A percentile compares a stretch with the other conserved stretches of the same genome.
These are phyloP conservation scores for Perca flavescens DNA, from an alignment of 2,113 vertebrate species.

Conservation along the genomic window DNA sequence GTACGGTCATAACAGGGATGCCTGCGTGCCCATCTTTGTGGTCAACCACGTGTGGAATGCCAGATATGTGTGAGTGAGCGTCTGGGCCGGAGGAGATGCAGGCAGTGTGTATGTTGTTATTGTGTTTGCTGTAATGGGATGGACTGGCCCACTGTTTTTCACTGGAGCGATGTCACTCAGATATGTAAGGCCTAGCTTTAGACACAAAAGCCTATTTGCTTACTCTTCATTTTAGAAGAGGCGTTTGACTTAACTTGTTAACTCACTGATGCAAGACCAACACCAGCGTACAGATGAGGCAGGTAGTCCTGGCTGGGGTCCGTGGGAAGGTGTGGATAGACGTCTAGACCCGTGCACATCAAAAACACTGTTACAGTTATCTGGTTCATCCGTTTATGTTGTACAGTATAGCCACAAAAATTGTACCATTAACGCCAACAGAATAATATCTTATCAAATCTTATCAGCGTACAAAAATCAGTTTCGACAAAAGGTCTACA, in stretches of 20 bases:
- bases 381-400: no score
- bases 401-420: no score
- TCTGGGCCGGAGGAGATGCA: constrained; percentile 43
- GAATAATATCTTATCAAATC: no score
- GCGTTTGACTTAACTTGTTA: background rate
- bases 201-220: constrained; percentile 8
- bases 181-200: background rate
- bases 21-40: constrained; percentile 70
- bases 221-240: constrained; percentile 9
- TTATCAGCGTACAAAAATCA: no score
- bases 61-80: constrained; percentile 78
- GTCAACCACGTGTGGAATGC: constrained; percentile 78
- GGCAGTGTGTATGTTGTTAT: constrained; percentile 61
- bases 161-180: background rate
- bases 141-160: background rate
- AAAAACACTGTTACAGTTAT: no score
- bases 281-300: background rate
- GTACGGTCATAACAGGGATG: constrained; percentile 68
- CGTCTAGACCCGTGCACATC: background rate
- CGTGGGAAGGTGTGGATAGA: no score
- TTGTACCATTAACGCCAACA: no score
- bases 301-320: background rate
- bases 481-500: no score
- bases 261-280: background rate
- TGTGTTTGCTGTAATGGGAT: constrained; percentile 42